Evolutionary conservation across 2,797 vertebrate species (phyloP).

Genomic region (Melanotaenia trifasciata): DNA sequence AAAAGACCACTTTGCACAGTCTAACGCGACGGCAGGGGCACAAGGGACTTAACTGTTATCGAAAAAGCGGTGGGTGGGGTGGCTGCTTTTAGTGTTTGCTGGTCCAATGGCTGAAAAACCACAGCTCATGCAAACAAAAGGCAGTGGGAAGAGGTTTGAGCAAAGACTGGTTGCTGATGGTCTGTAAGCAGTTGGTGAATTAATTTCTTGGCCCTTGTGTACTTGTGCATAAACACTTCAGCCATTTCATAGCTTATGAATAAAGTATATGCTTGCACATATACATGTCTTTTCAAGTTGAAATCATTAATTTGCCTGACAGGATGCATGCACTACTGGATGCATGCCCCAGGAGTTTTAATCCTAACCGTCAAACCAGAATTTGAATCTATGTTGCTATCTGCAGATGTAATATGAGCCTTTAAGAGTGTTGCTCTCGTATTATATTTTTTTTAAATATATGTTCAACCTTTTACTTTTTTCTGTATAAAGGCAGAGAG

Average conservation of each 20-base stretch:
- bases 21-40: constrained; percentile 1
- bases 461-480: not conserved
- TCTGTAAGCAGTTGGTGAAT: not conserved
- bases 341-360: constrained; percentile 18
- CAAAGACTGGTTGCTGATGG: constrained; percentile 34
- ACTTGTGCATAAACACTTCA: not conserved
- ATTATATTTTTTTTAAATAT: no score
- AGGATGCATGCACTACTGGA: constrained; percentile 9
- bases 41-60: constrained; percentile 40
- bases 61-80: constrained; percentile 33
- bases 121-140: constrained; percentile 63
- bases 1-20: constrained; percentile 29
- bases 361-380: constrained; percentile 14
- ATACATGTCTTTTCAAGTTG: not conserved
- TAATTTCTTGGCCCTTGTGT: not conserved
- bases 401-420: constrained; percentile 14
- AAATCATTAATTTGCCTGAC: constrained; percentile 6
- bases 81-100: constrained; percentile 46
- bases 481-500: constrained; percentile 4
- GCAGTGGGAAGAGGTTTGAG: constrained; percentile 20
- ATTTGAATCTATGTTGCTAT: constrained; percentile 3
- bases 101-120: constrained; percentile 26
- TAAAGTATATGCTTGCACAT: not conserved
- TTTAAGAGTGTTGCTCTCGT: not conserved
- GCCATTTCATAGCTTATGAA: not conserved